Conservation (phyloP, 2,888 invertebrate species). For the Nephrotoma appendiculata region DNA sequence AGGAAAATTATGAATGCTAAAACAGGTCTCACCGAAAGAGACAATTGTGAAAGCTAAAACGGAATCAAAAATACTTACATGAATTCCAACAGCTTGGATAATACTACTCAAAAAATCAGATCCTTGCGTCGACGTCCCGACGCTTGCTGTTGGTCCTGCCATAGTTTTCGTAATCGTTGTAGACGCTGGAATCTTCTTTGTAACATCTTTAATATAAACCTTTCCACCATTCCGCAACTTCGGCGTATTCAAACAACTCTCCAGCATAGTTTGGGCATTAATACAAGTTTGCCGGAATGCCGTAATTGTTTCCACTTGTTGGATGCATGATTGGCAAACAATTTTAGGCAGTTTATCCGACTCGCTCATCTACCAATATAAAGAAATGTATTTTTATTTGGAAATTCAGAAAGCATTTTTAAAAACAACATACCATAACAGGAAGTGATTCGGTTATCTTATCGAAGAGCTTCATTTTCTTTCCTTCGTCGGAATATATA, state of each 20-base stretch:
- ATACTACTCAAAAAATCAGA: slow-evolving; percentile 27
- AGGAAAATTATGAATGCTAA: too few species aligned
- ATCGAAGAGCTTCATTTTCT: slow-evolving; percentile 43
- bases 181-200: slow-evolving; percentile 7
- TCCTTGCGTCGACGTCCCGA: neutral
- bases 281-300: slow-evolving; percentile 48
- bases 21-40: neutral
- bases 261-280: slow-evolving; percentile 50
- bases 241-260: slow-evolving; percentile 48
- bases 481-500: slow-evolving; percentile 50
- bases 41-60: neutral
- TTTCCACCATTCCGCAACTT: slow-evolving; percentile 47
- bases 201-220: slow-evolving; percentile 43
- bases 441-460: slow-evolving; percentile 51
- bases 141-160: neutral
- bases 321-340: slow-evolving; percentile 46
- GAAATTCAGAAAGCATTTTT: neutral
- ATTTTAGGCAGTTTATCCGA: slow-evolving; percentile 55
- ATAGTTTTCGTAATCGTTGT: slow-evolving; percentile 4
- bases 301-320: slow-evolving; percentile 43
- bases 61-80: slow-evolving; percentile 17
- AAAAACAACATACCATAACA: slow-evolving; percentile 36
- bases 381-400: neutral
- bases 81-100: slow-evolving; percentile 30
- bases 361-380: slow-evolving; percentile 40